Percentiles rank a stretch among this genome's conserved stretches.
phyloP scores from a whole-genome alignment of 1,140 invertebrate genomes.

The Musca vetustissima region DNA sequence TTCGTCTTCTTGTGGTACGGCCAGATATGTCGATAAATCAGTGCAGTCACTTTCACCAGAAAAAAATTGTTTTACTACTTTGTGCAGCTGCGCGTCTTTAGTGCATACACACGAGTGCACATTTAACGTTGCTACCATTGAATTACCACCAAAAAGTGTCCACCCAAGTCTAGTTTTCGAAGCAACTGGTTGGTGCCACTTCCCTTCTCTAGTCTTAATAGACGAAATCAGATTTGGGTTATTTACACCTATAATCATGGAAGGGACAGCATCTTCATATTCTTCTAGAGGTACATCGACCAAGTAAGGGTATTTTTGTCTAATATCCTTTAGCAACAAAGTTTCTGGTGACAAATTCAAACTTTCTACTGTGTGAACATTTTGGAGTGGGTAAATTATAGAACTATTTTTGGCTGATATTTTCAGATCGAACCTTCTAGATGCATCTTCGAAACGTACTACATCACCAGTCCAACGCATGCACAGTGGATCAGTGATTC shows the following conservation, averaged over 20 bases:
- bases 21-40: neutral
- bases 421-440: neutral
- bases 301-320: conserved; percentile 9
- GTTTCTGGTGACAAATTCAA: too few relatives aligned
- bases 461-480: conserved; percentile 6
- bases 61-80: too few relatives aligned
- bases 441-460: neutral
- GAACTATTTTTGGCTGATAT: too few relatives aligned
- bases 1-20: neutral
- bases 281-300: neutral
- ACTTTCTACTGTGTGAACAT: conserved; percentile 12
- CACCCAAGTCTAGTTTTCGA: neutral
- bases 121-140: neutral
- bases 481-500: conserved; percentile 3
- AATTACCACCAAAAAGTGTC: too few relatives aligned
- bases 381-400: neutral
- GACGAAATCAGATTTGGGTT: neutral
- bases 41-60: neutral
- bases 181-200: neutral
- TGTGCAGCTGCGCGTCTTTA: too few relatives aligned
- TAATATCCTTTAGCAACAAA: neutral
- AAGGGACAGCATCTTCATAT: neutral
- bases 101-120: too few relatives aligned
- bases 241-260: conserved; percentile 9
- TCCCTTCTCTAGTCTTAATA: too few relatives aligned